Conservation (phyloP, 2,888 invertebrate species). For the Aromia moschata region DNA sequence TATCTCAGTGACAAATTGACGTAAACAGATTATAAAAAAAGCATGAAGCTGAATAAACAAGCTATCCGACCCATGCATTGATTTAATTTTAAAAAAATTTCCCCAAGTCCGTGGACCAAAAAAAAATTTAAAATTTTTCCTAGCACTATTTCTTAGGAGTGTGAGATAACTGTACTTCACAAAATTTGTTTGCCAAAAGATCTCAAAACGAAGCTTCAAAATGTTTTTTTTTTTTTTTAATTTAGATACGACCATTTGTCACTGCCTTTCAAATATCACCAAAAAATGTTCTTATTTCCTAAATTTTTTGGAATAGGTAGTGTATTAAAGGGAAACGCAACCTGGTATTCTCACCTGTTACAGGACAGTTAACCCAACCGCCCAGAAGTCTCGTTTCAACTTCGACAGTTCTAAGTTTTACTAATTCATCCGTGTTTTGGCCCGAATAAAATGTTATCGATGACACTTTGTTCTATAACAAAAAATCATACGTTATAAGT, state of each 20-base stretch:
- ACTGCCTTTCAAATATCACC: neutral
- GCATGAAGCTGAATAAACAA: no score
- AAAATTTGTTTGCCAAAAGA: neutral
- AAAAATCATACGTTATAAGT: no score
- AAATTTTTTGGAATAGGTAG: no score
- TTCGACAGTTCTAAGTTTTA: slow-evolving; percentile 83
- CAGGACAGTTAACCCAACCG: slow-evolving; percentile 90
- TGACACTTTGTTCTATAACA: slow-evolving; percentile 89
- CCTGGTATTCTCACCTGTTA: slow-evolving; percentile 69
- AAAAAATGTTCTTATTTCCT: neutral
- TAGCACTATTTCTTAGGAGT: neutral
- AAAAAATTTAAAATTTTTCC: neutral
- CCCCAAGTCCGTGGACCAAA: neutral
- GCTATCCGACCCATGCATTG: no score
- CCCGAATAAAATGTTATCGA: slow-evolving; percentile 87
- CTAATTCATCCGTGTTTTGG: slow-evolving; percentile 81
- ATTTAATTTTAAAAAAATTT: no score
- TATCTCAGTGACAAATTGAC: no score
- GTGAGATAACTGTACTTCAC: neutral
- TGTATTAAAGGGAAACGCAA: neutral
- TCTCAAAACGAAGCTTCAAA: neutral
- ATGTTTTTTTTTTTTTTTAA: neutral
- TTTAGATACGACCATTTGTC: neutral
- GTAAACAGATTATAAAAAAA: no score
- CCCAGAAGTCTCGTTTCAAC: slow-evolving; percentile 81